These are phyloP conservation scores for Pseudorhiza aurosa DNA, from an alignment of 30 jellyfish, hydroid and myxozoan genomes.

Conservation along the genomic window DNA sequence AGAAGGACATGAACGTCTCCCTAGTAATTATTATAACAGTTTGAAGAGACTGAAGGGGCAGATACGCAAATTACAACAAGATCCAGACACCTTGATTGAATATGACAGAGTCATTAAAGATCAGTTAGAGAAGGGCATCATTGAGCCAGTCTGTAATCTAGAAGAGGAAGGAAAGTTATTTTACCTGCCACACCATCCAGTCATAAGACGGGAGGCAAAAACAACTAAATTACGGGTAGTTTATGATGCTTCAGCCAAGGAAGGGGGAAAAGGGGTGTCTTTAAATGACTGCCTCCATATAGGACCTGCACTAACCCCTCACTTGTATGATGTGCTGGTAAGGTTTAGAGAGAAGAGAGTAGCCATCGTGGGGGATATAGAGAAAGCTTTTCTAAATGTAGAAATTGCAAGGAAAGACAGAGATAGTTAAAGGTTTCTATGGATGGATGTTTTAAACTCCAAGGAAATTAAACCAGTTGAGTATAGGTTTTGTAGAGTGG, in stretches of 20 bases:
- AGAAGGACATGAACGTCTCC: conserved; percentile 15
- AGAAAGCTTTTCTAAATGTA: too few species aligned
- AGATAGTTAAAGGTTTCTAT: conserved; percentile 30
- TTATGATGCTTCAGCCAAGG: conserved; percentile 44
- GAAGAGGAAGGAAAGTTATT: background rate
- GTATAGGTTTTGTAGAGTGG: conserved; percentile 3
- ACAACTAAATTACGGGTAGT: conserved; percentile 38
- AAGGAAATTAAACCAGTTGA: conserved; percentile 3
- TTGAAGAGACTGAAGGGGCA: conserved; percentile 17
- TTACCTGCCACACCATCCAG: conserved; percentile 45
- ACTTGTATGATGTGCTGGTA: conserved; percentile 6
- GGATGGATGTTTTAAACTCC: conserved; percentile 33
- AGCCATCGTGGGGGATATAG: conserved; percentile 31
- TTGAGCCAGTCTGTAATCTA: conserved; percentile 21
- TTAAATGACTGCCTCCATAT: conserved; percentile 50
- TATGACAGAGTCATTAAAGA: conserved; percentile 2
- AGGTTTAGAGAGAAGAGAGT: conserved; percentile 17
- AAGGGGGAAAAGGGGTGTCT: conserved; percentile 12
- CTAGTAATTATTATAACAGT: conserved; percentile 3
- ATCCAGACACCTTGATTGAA: conserved; percentile 8
- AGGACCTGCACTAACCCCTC: conserved; percentile 44
- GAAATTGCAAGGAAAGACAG: conserved; percentile 5
- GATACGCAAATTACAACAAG: conserved; percentile 1
- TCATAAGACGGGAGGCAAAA: background rate
- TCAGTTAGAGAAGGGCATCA: conserved; percentile 15